Conservation (phyloP, 2,797 vertebrate genomes). For the Limosa lapponica region DNA sequence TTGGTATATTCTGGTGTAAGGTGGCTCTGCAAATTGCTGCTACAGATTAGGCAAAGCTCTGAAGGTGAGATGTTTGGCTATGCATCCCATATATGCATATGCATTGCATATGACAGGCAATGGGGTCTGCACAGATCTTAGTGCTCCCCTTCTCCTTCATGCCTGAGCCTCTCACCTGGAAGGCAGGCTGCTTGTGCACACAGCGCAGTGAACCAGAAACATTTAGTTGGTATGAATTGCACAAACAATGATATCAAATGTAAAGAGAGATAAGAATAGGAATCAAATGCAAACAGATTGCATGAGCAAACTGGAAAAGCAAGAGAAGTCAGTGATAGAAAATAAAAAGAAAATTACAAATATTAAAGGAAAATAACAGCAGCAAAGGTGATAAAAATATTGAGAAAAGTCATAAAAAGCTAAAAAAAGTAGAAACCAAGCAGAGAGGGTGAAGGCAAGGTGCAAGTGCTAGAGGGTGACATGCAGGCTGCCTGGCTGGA, state of each 20-base stretch:
- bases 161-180: not conserved
- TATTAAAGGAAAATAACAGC: not conserved
- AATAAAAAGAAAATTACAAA: not conserved
- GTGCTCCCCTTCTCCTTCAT: fast-evolving
- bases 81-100: no score
- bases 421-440: not conserved
- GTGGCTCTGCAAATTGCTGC: not conserved
- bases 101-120: not conserved
- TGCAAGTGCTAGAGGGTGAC: not conserved
- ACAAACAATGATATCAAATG: not conserved
- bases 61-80: not conserved
- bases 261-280: not conserved
- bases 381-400: not conserved
- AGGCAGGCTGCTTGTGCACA: not conserved
- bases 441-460: not conserved
- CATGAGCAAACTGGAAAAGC: not conserved
- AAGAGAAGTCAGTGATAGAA: not conserved
- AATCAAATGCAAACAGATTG: not conserved
- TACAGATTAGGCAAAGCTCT: not conserved
- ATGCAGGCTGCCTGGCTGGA: fast-evolving
- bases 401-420: not conserved
- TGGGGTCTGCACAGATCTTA: not conserved
- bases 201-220: not conserved
- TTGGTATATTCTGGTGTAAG: not conserved
- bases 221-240: not conserved